Evolutionary conservation across 2,797 vertebrate genomes (phyloP).

Genomic region (Alcedo quadribrachys): DNA sequence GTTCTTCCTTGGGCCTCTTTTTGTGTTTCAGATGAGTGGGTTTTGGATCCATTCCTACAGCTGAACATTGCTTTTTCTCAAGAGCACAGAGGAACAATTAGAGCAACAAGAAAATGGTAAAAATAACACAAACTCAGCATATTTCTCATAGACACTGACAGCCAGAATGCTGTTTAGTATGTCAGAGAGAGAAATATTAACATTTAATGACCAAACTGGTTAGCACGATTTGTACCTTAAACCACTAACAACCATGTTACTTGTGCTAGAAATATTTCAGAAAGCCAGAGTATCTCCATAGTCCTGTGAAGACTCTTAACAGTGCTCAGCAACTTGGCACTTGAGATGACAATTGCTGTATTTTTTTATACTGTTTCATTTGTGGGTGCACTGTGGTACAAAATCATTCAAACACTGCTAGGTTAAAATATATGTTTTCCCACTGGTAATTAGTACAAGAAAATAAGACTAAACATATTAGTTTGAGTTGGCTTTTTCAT

Average conservation of each 20-base stretch:
- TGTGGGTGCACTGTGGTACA: not conserved
- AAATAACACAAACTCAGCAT: slow-evolving; percentile 40
- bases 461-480: slow-evolving; percentile 51
- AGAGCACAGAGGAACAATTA: slow-evolving; percentile 38
- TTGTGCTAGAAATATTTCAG: not conserved
- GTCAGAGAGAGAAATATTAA: slow-evolving; percentile 22
- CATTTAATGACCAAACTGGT: not conserved
- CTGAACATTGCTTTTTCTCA: not conserved
- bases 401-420: slow-evolving; percentile 11
- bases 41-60: not conserved
- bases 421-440: slow-evolving; percentile 57
- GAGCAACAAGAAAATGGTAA: slow-evolving; percentile 10
- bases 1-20: not conserved
- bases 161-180: not conserved
- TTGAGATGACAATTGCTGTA: not conserved
- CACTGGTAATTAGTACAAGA: slow-evolving; percentile 53
- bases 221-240: not conserved
- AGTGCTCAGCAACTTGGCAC: not conserved
- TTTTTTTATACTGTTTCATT: not conserved
- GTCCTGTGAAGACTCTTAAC: not conserved
- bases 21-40: not conserved
- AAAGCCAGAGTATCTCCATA: not conserved
- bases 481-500: slow-evolving; percentile 35
- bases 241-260: not conserved
- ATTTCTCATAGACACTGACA: not conserved